Conservation (phyloP, 2,888 invertebrate genomes). For the Volucella inflata region DNA sequence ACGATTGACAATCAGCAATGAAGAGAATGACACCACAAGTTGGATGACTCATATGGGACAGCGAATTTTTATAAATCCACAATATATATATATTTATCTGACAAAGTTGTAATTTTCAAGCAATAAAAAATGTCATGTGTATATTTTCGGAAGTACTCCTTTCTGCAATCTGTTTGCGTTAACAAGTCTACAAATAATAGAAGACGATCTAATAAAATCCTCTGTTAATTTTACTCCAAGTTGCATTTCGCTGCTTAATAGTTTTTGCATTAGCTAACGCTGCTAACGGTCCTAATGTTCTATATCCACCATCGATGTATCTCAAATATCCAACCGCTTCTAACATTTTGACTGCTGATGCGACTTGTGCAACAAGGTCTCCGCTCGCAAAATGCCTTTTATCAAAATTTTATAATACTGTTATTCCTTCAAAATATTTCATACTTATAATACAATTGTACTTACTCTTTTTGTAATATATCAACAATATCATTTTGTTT, state of each 20-base stretch:
- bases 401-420: not conserved
- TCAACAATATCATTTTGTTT: conserved; percentile 79
- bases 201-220: not conserved
- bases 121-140: too few relatives aligned
- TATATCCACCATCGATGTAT: conserved; percentile 79
- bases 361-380: conserved; percentile 81
- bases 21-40: too few relatives aligned
- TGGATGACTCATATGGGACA: too few relatives aligned
- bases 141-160: too few relatives aligned
- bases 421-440: not conserved
- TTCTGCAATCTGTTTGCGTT: too few relatives aligned
- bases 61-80: too few relatives aligned
- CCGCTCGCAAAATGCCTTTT: conserved; percentile 80
- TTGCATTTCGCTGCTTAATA: conserved; percentile 78
- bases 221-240: conserved; percentile 78
- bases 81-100: too few relatives aligned
- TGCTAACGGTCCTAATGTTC: conserved; percentile 82
- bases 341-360: conserved; percentile 80
- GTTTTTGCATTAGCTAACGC: conserved; percentile 80
- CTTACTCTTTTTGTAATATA: conserved; percentile 81
- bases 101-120: too few relatives aligned
- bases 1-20: too few relatives aligned
- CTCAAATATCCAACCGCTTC: conserved; percentile 80
- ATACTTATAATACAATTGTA: conserved; percentile 11
- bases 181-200: too few relatives aligned